Evolutionary conservation across 2,113 vertebrate genomes (phyloP).

Genomic region (Synchiropus splendidus): DNA sequence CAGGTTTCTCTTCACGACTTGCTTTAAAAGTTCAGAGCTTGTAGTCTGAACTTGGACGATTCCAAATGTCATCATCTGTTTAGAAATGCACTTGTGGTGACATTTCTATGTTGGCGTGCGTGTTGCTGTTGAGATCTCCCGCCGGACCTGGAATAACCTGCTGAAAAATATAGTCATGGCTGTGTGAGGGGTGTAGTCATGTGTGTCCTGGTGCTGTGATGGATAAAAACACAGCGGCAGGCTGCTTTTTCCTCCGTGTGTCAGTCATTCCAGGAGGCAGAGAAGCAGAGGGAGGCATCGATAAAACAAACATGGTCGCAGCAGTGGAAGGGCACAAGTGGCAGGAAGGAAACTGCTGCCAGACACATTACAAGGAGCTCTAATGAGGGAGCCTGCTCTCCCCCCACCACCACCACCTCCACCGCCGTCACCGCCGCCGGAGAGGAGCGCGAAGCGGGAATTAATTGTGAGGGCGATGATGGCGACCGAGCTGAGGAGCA

Average conservation of each 20-base stretch:
- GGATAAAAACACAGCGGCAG: slow-evolving; percentile 18
- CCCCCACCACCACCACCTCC: not conserved
- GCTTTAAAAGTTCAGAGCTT: slow-evolving; percentile 29
- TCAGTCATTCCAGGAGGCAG: slow-evolving; percentile 48
- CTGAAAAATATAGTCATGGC: slow-evolving; percentile 29
- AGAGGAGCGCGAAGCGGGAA: slow-evolving; percentile 59
- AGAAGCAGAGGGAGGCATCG: slow-evolving; percentile 44
- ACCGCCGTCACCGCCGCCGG: slow-evolving; percentile 24
- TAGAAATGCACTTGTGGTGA: not conserved
- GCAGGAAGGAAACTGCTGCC: slow-evolving; percentile 62
- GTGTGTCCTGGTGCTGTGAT: slow-evolving; percentile 29
- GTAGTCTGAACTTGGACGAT: not conserved
- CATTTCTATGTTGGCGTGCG: too few species aligned
- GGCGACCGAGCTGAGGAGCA: slow-evolving; percentile 66
- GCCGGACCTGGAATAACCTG: slow-evolving; percentile 30
- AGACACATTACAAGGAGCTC: slow-evolving; percentile 67
- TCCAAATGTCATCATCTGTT: slow-evolving; percentile 29
- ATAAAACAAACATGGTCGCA: slow-evolving; percentile 56
- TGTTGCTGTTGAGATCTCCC: too few species aligned
- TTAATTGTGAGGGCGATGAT: slow-evolving; percentile 70
- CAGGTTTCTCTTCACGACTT: slow-evolving; percentile 14
- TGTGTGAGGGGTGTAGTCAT: slow-evolving; percentile 26
- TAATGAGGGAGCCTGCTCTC: slow-evolving; percentile 59
- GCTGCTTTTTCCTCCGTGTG: slow-evolving; percentile 19
- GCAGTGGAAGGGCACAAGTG: slow-evolving; percentile 58